Percentiles rank a stretch among this genome's conserved stretches.
Evolutionary conservation across 2,888 invertebrate species (phyloP).

Genomic region (Watsonalla cultraria): DNA sequence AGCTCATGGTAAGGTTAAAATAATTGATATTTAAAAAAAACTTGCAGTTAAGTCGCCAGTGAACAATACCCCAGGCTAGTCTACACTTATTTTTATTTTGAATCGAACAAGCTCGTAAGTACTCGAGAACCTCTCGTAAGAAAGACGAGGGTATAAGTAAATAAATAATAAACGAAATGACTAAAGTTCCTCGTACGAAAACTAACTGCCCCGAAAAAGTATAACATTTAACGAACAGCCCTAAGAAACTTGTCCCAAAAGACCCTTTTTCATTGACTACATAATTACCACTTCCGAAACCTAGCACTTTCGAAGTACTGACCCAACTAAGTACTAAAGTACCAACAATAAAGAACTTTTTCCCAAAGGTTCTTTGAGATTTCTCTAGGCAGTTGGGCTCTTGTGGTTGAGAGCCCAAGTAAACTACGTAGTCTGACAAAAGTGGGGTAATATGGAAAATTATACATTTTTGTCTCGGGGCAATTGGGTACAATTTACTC

Average conservation of each 20-base stretch:
- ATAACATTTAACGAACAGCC: background rate
- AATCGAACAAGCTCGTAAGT: too few species aligned
- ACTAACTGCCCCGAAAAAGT: background rate
- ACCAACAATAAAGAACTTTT: constrained; percentile 8
- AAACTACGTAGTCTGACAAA: constrained; percentile 29
- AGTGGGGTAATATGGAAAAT: constrained; percentile 31
- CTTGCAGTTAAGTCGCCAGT: too few species aligned
- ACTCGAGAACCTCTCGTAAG: too few species aligned
- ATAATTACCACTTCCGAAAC: constrained; percentile 11
- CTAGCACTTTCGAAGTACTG: constrained; percentile 14
- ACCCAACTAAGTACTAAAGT: constrained; percentile 22
- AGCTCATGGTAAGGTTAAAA: too few species aligned
- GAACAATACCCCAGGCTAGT: too few species aligned
- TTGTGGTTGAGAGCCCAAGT: constrained; percentile 27
- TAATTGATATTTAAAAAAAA: too few species aligned
- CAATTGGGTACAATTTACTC: constrained; percentile 15
- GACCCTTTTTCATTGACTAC: constrained; percentile 13
- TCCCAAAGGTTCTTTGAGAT: constrained; percentile 1
- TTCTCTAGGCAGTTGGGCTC: constrained; percentile 3
- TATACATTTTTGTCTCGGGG: constrained; percentile 25
- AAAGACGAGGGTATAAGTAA: too few species aligned
- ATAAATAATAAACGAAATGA: too few species aligned
- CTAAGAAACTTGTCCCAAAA: constrained; percentile 11
- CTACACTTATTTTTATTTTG: too few species aligned
- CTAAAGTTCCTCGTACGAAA: too few species aligned